These are phyloP conservation scores for Parambassis ranga DNA, from an alignment of 2,797 vertebrate species.

Conservation along the genomic window DNA sequence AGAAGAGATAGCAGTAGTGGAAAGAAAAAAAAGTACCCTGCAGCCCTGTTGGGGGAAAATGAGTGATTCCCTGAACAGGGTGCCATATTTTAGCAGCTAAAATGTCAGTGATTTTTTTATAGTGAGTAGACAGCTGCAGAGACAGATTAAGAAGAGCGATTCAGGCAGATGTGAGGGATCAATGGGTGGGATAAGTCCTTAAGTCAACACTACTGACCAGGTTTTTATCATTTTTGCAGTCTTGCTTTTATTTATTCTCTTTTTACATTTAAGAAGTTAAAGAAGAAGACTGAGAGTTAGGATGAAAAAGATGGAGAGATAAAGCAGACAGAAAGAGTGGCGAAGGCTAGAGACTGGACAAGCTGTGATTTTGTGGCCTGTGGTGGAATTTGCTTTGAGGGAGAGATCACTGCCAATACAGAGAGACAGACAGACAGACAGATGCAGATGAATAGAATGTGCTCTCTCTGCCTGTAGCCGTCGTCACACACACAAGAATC, in stretches of 20 bases:
- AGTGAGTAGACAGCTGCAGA: slow-evolving; percentile 11
- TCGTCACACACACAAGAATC: slow-evolving; percentile 36
- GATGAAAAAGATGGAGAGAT: slow-evolving; percentile 6
- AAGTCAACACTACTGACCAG: slow-evolving; percentile 7
- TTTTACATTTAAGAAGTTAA: not conserved
- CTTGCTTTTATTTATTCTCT: not conserved
- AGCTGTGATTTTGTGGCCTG: slow-evolving; percentile 60
- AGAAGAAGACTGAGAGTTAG: not conserved
- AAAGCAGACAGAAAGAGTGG: slow-evolving; percentile 30
- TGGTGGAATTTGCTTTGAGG: slow-evolving; percentile 58
- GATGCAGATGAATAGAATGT: slow-evolving; percentile 18
- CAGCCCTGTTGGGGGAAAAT: slow-evolving; percentile 32
- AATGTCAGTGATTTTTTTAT: slow-evolving; percentile 12
- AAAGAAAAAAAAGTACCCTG: not conserved
- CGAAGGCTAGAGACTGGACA: slow-evolving; percentile 31
- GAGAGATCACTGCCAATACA: slow-evolving; percentile 38
- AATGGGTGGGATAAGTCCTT: not conserved
- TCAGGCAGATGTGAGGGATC: not conserved
- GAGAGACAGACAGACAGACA: slow-evolving; percentile 20
- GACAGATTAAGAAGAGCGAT: slow-evolving; percentile 8
- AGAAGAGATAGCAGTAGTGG: slow-evolving; percentile 8
- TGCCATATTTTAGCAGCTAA: slow-evolving; percentile 23
- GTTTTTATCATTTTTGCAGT: not conserved
- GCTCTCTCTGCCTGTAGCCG: slow-evolving; percentile 17
- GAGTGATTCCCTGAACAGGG: slow-evolving; percentile 30